Percentiles rank a stretch among this genome's conserved stretches.
These are phyloP conservation scores for Leptopilina myrica DNA, from an alignment of 2,888 invertebrate species.

Conservation along the genomic window DNA sequence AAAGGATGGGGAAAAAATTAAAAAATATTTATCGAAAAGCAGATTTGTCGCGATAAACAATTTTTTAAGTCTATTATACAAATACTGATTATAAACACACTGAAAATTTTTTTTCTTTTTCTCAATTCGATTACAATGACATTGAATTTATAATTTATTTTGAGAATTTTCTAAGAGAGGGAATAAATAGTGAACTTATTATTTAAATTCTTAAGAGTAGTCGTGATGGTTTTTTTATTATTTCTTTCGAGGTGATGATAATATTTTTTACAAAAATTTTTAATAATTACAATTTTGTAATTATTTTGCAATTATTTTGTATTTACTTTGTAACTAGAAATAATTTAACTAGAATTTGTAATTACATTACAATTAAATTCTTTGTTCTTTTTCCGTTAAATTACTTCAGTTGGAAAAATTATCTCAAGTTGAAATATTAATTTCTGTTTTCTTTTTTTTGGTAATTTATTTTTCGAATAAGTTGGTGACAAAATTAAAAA, in stretches of 20 bases:
- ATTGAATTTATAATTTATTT: constrained; percentile 16
- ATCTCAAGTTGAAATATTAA: too few relatives aligned
- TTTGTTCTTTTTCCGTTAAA: background rate
- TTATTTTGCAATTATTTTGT: too few relatives aligned
- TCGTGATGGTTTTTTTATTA: background rate
- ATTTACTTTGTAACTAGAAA: too few relatives aligned
- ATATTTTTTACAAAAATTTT: too few relatives aligned
- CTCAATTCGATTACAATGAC: background rate
- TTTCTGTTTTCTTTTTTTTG: too few relatives aligned
- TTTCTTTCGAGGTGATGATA: too few relatives aligned
- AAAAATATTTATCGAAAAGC: background rate
- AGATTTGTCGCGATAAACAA: constrained; percentile 2
- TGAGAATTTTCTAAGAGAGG: background rate
- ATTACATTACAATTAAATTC: too few relatives aligned
- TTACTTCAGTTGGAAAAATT: too few relatives aligned
- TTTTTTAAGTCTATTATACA: constrained; percentile 24
- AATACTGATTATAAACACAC: constrained; percentile 22
- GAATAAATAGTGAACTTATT: background rate
- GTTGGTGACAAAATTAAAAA: background rate
- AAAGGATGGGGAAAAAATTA: background rate
- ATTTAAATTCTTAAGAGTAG: background rate
- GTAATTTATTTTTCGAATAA: too few relatives aligned
- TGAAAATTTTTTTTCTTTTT: background rate
- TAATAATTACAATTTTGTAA: too few relatives aligned
- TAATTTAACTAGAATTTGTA: too few relatives aligned